Evolutionary conservation across 2,797 vertebrate species (phyloP).

Genomic region (Bucorvus abyssinicus): DNA sequence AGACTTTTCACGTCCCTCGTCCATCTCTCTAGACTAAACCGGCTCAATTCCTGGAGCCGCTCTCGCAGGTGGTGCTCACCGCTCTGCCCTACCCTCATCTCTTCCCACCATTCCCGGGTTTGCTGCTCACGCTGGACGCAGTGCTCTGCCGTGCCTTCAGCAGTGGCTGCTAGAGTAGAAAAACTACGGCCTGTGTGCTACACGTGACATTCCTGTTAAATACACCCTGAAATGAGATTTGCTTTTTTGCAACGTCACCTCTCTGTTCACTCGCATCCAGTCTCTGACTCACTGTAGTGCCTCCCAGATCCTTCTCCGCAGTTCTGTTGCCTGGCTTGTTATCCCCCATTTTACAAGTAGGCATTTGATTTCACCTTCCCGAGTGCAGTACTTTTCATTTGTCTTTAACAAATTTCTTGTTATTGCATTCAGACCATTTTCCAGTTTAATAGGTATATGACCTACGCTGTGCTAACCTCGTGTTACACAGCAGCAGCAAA

Average conservation of each 20-base stretch:
- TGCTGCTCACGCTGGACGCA: background rate
- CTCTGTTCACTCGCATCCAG: conserved; percentile 56
- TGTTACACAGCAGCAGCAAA: background rate
- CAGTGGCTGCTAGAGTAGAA: background rate
- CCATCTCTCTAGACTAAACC: background rate
- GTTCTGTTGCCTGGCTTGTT: conserved; percentile 18
- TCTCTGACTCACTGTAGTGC: conserved; percentile 62
- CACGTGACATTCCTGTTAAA: conserved; percentile 41
- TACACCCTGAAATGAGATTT: conserved; percentile 51
- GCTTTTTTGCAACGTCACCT: conserved; percentile 61
- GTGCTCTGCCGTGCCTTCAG: background rate
- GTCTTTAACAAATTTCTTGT: background rate
- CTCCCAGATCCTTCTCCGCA: conserved; percentile 25
- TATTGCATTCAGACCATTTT: background rate
- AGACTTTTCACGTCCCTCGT: background rate
- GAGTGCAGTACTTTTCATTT: background rate
- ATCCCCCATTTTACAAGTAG: conserved; percentile 11
- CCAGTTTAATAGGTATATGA: background rate
- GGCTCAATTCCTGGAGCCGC: background rate
- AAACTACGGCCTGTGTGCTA: conserved; percentile 19
- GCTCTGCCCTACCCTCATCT: background rate
- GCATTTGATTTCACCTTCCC: conserved; percentile 8
- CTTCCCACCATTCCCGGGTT: background rate
- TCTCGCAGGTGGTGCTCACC: fast-evolving
- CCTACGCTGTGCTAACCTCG: background rate